Base-by-base conservation (phyloP, 1,140 invertebrate species). In the Homalodisca vitripennis region DNA sequence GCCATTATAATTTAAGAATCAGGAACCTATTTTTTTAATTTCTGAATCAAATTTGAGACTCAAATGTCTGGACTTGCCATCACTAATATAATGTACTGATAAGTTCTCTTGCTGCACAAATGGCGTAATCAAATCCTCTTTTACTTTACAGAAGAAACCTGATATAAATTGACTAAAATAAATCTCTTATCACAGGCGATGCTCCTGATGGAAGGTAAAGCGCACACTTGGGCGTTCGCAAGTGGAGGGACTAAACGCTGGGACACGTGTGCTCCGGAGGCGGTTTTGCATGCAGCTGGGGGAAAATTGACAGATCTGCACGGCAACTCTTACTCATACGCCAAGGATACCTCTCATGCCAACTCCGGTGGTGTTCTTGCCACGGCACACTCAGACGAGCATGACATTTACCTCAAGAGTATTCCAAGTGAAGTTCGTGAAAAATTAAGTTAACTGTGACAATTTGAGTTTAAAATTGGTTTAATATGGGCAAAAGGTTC, bases 251-350 rank as follows among this genome's bases (percentile, higher is more conserved):
- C 93, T 76, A 99, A 99, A 81, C 95, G 96, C 79, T 99, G 98
- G 98, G 98, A 99, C 79, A 99, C 97, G 0, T 98, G 97, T 82
- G 97, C 94, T 12, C 96, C 96, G 0, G 97, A 99, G 81, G 98
- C 96, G 0, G 82, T 99, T 20, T 82, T 99, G 2, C 83, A 84
- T 55, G 90, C 94, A 0, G 81, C 88, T 30, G 94, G 94, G 17
- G 96, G 96, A 0, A 83, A 80, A 46, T 79, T 98, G n/a, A 98
- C 95, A 0, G 95, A 99, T 80, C 87, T 98, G 31, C 83, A 92
- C 75, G 97, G 97, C 1, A 83, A 88, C 57, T 80, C 78, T 13
- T 94, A 98, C 77, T 80, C 84, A n/a, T 99, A 99, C 77, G 79
- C 85, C 73, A 80, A 83, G 2, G 79, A 88, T 66, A 93, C 86